Evolutionary conservation across 2,113 vertebrate species (phyloP).

Genomic region (Rhea americana): DNA sequence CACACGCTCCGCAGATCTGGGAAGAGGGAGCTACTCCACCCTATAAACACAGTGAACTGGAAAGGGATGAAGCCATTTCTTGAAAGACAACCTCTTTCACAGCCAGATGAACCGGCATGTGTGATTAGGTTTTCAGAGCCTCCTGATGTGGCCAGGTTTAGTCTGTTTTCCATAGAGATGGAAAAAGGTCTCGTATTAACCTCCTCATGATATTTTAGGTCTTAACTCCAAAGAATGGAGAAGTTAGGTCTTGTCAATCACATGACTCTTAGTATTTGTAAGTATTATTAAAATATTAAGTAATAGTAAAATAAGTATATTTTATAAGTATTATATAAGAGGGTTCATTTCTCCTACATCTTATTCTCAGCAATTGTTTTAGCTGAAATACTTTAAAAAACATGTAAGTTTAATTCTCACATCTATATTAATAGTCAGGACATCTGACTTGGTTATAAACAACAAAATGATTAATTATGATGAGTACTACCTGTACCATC

Average conservation of each 20-base stretch:
- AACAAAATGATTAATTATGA: background rate
- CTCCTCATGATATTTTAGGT: background rate
- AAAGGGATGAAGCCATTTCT: background rate
- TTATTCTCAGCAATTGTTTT: background rate
- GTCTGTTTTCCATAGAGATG: background rate
- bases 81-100: background rate
- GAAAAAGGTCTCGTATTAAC: background rate
- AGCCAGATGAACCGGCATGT: background rate
- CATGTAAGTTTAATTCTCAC: background rate
- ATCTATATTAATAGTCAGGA: background rate
- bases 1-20: background rate
- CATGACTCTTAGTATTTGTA: background rate
- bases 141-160: background rate
- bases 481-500: background rate
- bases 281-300: background rate
- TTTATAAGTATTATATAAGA: conserved; percentile 26
- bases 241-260: conserved; percentile 10
- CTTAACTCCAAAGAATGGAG: conserved; percentile 18
- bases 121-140: background rate
- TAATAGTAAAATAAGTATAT: background rate
- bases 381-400: background rate
- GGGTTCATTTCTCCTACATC: background rate
- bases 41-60: background rate
- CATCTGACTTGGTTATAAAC: background rate
- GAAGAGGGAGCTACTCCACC: background rate